phyloP scores from a whole-genome alignment of 2,888 invertebrate genomes.

The Branchinecta sandiegonensis region DNA sequence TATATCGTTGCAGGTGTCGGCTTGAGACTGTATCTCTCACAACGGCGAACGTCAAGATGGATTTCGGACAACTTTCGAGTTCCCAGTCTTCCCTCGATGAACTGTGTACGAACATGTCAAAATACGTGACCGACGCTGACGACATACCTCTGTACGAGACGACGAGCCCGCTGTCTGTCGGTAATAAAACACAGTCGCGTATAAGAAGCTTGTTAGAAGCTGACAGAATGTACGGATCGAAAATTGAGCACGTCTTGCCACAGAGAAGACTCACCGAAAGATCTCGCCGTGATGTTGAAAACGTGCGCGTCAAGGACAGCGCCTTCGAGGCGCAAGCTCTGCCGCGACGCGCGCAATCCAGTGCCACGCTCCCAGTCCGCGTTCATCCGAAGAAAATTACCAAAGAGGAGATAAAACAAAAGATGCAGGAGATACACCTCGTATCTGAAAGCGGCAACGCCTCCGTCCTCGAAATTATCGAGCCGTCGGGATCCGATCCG shows the following conservation, averaged over 20 bases:
- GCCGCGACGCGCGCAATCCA: neutral
- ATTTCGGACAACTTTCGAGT: neutral
- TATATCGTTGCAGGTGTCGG: neutral
- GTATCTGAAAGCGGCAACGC: slow-evolving; percentile 30
- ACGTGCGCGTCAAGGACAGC: slow-evolving; percentile 16
- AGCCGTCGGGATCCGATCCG: slow-evolving; percentile 30
- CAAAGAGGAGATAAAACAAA: slow-evolving; percentile 27
- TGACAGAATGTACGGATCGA: neutral
- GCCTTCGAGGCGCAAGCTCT: neutral
- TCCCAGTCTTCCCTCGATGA: slow-evolving; percentile 5
- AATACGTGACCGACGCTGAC: neutral
- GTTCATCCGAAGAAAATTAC: slow-evolving; percentile 21
- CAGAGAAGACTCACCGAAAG: neutral
- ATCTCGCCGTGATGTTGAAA: slow-evolving; percentile 10
- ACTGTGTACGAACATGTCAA: neutral
- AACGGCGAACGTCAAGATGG: neutral
- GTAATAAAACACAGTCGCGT: neutral
- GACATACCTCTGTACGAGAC: neutral
- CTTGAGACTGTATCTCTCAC: neutral
- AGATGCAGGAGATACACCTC: slow-evolving; percentile 28
- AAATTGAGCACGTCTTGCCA: neutral
- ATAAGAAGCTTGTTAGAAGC: neutral
- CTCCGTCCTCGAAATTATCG: slow-evolving; percentile 32
- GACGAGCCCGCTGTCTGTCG: neutral
- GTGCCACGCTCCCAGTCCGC: slow-evolving; percentile 19